Evolutionary conservation across 2,888 invertebrate genomes (phyloP).

Genomic region (Notodonta dromedarius): DNA sequence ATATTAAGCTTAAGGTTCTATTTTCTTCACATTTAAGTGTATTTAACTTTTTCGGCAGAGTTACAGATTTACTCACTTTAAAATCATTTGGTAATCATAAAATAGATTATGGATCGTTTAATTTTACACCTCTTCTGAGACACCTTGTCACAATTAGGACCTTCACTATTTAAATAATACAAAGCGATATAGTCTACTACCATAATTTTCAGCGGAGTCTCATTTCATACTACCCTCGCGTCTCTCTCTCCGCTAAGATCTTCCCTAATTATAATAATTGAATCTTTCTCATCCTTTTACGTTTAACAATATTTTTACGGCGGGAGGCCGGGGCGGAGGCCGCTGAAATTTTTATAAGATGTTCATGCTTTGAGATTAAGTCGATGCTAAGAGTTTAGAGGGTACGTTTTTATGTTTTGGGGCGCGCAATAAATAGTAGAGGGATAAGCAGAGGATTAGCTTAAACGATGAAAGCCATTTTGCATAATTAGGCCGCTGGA

Average conservation of each 20-base stretch:
- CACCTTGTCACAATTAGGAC: too few species aligned
- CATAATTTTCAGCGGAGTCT: slow-evolving; percentile 2
- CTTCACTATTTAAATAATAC: too few species aligned
- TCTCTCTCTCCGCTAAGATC: slow-evolving; percentile 3
- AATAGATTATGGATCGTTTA: too few species aligned
- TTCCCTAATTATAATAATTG: slow-evolving; percentile 34
- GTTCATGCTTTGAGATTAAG: slow-evolving; percentile 29
- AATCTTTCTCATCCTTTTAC: slow-evolving; percentile 23
- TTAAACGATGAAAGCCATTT: not conserved
- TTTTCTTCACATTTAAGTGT: too few species aligned
- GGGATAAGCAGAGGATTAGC: slow-evolving; percentile 4
- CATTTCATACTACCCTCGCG: not conserved
- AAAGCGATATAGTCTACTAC: too few species aligned
- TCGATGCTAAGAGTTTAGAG: slow-evolving; percentile 14
- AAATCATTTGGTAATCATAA: too few species aligned
- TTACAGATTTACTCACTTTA: too few species aligned
- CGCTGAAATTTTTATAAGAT: slow-evolving; percentile 31
- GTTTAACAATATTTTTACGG: slow-evolving; percentile 16
- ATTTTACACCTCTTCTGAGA: too few species aligned
- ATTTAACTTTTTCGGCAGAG: too few species aligned
- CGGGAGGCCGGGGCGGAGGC: slow-evolving; percentile 8
- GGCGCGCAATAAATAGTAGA: not conserved
- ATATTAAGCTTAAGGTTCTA: too few species aligned
- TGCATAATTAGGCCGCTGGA: not conserved
- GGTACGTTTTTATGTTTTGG: slow-evolving; percentile 18